These are phyloP conservation scores for Brachyopa scutellaris DNA, from an alignment of 2,888 invertebrate species.

Conservation along the genomic window DNA sequence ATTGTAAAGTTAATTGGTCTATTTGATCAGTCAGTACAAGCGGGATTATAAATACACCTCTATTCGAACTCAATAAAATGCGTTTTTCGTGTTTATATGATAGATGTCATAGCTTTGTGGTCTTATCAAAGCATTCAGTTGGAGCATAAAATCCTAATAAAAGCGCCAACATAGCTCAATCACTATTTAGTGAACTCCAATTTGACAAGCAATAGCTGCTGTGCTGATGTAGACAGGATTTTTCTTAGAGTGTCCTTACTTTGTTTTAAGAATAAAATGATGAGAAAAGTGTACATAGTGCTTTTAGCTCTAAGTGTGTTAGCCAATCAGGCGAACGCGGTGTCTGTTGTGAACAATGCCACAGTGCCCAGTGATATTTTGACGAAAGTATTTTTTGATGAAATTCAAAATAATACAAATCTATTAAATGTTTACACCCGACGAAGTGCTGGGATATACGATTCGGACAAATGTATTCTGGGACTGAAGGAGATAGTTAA, in stretches of 20 bases:
- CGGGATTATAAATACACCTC: no score
- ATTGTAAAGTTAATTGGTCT: no score
- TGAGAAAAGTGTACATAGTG: not conserved
- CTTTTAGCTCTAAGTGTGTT: not conserved
- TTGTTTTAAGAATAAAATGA: slow-evolving; percentile 12
- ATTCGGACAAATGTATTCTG: slow-evolving; percentile 38
- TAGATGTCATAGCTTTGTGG: no score
- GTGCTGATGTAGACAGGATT: not conserved
- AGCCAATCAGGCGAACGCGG: not conserved
- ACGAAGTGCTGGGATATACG: not conserved
- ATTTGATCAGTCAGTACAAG: no score
- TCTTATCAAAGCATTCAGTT: no score
- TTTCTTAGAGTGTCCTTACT: not conserved
- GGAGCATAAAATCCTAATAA: no score
- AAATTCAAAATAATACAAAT: slow-evolving; percentile 9
- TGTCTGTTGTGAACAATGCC: slow-evolving; percentile 20
- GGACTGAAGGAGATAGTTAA: slow-evolving; percentile 33
- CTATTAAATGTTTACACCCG: not conserved
- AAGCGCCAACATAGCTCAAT: not conserved
- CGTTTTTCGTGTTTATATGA: no score
- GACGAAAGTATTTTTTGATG: slow-evolving; percentile 28
- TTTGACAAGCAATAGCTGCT: not conserved
- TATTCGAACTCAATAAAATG: no score
- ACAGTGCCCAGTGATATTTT: slow-evolving; percentile 33
- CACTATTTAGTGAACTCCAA: slow-evolving; percentile 7